phyloP scores from a whole-genome alignment of 2,888 invertebrate genomes.

The Dinocampus coccinellae region DNA sequence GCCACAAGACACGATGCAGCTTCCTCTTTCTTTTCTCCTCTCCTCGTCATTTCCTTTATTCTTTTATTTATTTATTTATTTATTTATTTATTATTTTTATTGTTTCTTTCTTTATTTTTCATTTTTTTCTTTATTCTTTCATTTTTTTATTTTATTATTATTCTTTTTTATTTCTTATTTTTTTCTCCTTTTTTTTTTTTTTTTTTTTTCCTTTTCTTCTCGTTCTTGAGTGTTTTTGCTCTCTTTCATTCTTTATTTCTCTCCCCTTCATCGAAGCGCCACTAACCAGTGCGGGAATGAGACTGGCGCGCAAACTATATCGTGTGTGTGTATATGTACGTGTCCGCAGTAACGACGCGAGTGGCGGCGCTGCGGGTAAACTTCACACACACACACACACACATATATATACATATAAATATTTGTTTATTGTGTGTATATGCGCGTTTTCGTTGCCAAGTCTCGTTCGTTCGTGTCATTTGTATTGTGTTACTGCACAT shows the following conservation, averaged over 20 bases:
- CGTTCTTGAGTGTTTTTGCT: too few relatives aligned
- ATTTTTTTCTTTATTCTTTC: conserved; percentile 22
- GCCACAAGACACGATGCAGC: conserved; percentile 20
- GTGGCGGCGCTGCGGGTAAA: not conserved
- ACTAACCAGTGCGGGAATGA: conserved; percentile 29
- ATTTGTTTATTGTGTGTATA: not conserved
- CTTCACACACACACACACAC: not conserved
- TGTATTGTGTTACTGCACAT: too few relatives aligned
- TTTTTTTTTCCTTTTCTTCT: too few relatives aligned
- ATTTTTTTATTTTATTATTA: not conserved
- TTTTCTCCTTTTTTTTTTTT: conserved; percentile 27
- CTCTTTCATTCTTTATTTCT: not conserved
- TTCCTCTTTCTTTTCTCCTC: conserved; percentile 8
- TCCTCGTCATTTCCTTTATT: not conserved
- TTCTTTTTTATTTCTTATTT: conserved; percentile 25
- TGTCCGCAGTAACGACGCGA: not conserved
- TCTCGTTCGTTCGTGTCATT: too few relatives aligned
- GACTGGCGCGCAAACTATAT: conserved; percentile 23
- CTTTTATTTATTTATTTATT: conserved; percentile 7
- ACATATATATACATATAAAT: not conserved
- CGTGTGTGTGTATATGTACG: not conserved
- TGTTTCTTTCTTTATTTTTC: conserved; percentile 27
- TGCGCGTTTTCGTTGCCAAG: not conserved
- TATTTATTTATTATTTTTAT: conserved; percentile 27
- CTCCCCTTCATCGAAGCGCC: conserved; percentile 22